Evolutionary conservation across 2,113 vertebrate genomes (phyloP), one percentile per base, ranked within the genome.

Genomic region (Elephantulus edwardii): DNA sequence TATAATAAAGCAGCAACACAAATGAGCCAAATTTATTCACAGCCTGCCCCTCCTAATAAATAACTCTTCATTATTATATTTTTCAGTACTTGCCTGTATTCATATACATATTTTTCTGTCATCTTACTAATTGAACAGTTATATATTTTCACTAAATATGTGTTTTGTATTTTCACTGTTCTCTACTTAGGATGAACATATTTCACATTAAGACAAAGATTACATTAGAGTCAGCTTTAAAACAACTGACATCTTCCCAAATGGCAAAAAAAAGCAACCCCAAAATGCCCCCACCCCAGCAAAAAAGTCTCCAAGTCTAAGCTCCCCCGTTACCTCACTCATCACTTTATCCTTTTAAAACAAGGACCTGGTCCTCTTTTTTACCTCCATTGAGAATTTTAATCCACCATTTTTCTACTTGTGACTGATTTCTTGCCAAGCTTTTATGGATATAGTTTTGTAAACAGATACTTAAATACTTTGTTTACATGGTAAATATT

Each of bases 1-100:
- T 62, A 16, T 79, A 17, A 50, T 74, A 75, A 82, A 87, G 46
- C 62, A 89, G 66, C 48, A 90, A 58, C 38, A 89, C 64, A 66
- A 77, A 71, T 52, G 44, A 75, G 8, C 22, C 81, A 40, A n/a
- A 28, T 80, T 60, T 8, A 48, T 40, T n/a, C 42, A 77, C 13
- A 56, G 64, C 5, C 66, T 89, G 62, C 20, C 26, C 38, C 72
- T n/a, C 56, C 22, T 44, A 44, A 50, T 40, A 82, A 85, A 20
- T 74, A 50, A 79, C 60, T 40, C 14, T 50, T 62, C 10, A 22
- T 56, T 54, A 24, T 76, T 66, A 44, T 19, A 1, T 82, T 81
- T 88, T 71, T 58, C 79, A 38, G 22, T 91, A 42, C 46, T 83
- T 90, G 68, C n/a, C n/a, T n/a, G n/a, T n/a, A n/a, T n/a, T n/a